Base-by-base conservation (phyloP, 2,888 invertebrate species). In the Orchesella flavescens region DNA sequence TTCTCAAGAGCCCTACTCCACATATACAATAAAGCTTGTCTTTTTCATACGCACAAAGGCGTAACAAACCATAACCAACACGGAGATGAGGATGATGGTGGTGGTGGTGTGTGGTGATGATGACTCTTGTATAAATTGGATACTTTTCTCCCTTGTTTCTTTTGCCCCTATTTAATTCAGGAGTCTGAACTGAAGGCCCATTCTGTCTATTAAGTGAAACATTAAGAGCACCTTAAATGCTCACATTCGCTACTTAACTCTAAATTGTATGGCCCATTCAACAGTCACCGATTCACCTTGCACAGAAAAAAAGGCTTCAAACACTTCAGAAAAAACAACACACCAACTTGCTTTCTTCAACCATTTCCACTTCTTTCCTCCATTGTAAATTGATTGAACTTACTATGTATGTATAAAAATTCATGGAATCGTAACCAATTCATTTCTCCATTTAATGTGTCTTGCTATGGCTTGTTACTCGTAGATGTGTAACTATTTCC, bases 381-480 rank as follows among this genome's bases (percentile, higher is more conserved):
- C 24, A 63, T 15, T n/a, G 21, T 61, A 21, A 17, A 1, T 59
- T 59, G n/a, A 59, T 17, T 65, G 34, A 23, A 15, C 59, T n/a
- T 53, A 3, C 53, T 10, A 17, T n/a, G 23, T 10, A 4, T 9
- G 12, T 10, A 68, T 68, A 44, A 68, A 68, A 68, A 68, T 68
- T 72, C 72, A 72, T 72, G 72, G 44, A 59, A 34, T 19, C 1
- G 17, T 17, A 17, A 19, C 85, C 83, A 83, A n/a, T 87, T 84
- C 80, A 63, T 85, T 86, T 87, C 66, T 86, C 53, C 19, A 63
- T 13, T 5, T 73, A 80, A 80, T 79, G 72, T 17, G 1, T 34
- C 19, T 21, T 23, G 74, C 53, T 82, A 76, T 69, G 82, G 82
- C 63, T 71, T 76, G 66, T 82, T 82, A 76, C 69, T 21, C 75